These are phyloP conservation scores for Patiria pectinifera DNA, from an alignment of 53 echinoderm and acorn worm species.

Conservation along the genomic window DNA sequence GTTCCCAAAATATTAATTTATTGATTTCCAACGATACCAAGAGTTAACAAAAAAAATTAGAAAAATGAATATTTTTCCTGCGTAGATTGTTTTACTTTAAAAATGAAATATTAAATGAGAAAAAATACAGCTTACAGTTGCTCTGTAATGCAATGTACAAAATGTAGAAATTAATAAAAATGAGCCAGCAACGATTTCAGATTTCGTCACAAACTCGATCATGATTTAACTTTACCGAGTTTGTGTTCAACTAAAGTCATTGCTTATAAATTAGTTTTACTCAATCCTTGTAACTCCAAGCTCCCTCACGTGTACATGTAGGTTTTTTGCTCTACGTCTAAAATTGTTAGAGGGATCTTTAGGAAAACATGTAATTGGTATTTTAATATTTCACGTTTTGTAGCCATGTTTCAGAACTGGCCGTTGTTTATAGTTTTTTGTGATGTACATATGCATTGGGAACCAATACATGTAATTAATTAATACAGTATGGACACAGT, in stretches of 20 bases:
- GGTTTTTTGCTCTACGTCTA: too few species aligned
- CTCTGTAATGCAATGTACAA: neutral
- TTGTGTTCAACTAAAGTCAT: neutral
- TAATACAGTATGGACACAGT: constrained; percentile 34
- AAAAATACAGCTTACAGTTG: neutral
- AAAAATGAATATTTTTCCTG: neutral
- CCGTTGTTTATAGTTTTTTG: constrained; percentile 21
- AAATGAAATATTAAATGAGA: neutral
- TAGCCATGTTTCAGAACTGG: constrained; percentile 1
- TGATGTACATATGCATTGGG: constrained; percentile 49
- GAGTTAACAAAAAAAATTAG: neutral
- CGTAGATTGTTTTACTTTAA: neutral
- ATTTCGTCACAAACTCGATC: too few species aligned
- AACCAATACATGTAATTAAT: constrained; percentile 31
- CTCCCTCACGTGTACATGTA: too few species aligned
- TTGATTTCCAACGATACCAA: neutral
- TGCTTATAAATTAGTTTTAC: too few species aligned
- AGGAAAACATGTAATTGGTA: neutral
- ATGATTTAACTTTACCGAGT: neutral
- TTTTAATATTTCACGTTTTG: neutral
- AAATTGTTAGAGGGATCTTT: neutral
- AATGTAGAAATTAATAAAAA: neutral
- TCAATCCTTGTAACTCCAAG: too few species aligned
- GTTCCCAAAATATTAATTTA: neutral
- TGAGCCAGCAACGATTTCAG: neutral